Percentiles rank a stretch among this genome's conserved stretches.
Evolutionary conservation across 2,113 vertebrate species (phyloP).

Genomic region (Rousettus leschenaultii): DNA sequence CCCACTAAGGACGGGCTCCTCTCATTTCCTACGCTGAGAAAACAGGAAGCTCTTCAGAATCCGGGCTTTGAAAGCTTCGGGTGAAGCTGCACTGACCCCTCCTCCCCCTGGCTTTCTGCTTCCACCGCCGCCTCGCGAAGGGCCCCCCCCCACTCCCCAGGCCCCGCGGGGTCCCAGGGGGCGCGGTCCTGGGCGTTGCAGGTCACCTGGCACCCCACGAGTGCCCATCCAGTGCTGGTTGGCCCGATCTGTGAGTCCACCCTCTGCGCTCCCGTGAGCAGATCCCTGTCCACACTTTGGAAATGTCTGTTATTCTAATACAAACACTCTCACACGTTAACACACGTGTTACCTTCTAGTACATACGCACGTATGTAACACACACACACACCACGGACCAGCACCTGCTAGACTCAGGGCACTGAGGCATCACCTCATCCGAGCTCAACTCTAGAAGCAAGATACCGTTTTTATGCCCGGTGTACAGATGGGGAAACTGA

Average conservation of each 20-base stretch:
- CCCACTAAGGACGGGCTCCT: conserved; percentile 85
- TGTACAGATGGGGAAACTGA: background rate
- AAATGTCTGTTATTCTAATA: too few species aligned
- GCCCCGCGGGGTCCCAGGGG: too few species aligned
- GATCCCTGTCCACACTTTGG: background rate
- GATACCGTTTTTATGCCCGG: background rate
- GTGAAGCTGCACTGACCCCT: conserved; percentile 46
- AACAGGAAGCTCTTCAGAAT: conserved; percentile 83
- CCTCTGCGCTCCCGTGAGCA: accelerated
- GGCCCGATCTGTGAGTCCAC: accelerated
- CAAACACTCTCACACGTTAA: accelerated
- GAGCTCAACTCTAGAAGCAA: background rate
- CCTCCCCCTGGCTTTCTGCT: conserved; percentile 57
- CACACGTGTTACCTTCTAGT: background rate
- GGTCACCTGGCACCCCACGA: background rate
- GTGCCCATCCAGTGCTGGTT: background rate
- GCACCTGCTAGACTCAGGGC: accelerated
- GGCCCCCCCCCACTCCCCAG: too few species aligned
- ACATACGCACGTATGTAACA: too few species aligned
- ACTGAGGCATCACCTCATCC: too few species aligned
- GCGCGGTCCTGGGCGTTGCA: background rate
- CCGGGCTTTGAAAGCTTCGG: conserved; percentile 47
- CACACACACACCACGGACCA: too few species aligned
- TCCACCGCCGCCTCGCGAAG: background rate
- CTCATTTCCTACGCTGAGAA: conserved; percentile 82